Base-by-base conservation (phyloP, 2,113 vertebrate genomes). In the Empidonax traillii region DNA sequence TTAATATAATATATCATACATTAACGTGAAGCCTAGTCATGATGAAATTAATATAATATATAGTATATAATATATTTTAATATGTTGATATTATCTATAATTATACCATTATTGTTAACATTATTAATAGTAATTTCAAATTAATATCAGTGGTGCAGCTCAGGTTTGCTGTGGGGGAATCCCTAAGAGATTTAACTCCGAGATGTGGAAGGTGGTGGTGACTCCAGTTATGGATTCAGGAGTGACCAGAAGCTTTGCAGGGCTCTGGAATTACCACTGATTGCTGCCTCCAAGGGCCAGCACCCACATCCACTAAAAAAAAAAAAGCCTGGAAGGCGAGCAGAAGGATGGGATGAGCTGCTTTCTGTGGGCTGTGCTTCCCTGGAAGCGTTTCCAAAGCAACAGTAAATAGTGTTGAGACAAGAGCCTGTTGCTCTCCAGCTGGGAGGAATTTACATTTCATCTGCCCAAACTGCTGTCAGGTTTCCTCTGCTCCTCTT, bases 371-470 rank as follows among this genome's bases (percentile, higher is more conserved):
- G 27, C 69, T 28, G 1, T 14, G n/a, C 35, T 89, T 68, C 80
- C 43, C 56, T 44, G 4, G 5, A 30, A 73, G 20, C 10, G 27
- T 75, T 94, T 78, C 85, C 77, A 75, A 30, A 89, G 76, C 72
- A 78, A 79, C 89, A 69, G 76, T 92, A 86, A 89, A 89, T 83
- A 89, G 65, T 74, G 61, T 83, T 87, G 90, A 91, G 85, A 89
- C 85, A 94, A 83, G 55, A 51, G 61, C 10, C 59, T 65, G 84
- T 87, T 90, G 78, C 68, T 28, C 73, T 90, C 94, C 87, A 71
- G 87, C 87, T 46, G 94, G 75, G 94, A 84, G 15, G 52, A 95
- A 93, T 93, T 86, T 89, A 92, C 92, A 91, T 94, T 95, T 95
- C 81, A 89, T 89, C 91, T 94, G 85, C 65, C 51, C 86, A 79